Evolutionary conservation across 2,797 vertebrate species (phyloP).

Genomic region (Adrianichthys oophorus): DNA sequence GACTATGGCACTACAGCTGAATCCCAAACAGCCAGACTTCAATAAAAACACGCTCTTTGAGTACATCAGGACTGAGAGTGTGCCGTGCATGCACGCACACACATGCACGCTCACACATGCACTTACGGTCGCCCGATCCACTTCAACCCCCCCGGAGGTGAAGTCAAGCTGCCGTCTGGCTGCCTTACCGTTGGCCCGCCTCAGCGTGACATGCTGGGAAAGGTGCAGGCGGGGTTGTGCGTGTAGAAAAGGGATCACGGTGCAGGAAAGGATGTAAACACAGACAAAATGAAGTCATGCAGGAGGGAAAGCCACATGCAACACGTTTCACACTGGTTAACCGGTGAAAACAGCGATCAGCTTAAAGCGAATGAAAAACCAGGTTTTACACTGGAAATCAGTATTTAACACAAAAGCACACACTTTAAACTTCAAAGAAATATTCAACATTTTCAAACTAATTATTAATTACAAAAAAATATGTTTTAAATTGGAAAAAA

Average conservation of each 20-base stretch:
- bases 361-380: too few species aligned
- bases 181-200: slow-evolving; percentile 76
- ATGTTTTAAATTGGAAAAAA: too few species aligned
- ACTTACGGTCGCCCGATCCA: slow-evolving; percentile 87
- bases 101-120: slow-evolving; percentile 43
- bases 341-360: too few species aligned
- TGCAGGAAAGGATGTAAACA: slow-evolving; percentile 59
- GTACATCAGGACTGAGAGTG: neutral
- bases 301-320: slow-evolving; percentile 29
- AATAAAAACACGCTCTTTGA: neutral
- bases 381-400: too few species aligned
- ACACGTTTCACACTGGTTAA: neutral
- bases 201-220: slow-evolving; percentile 83
- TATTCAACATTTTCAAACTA: too few species aligned
- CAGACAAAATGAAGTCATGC: slow-evolving; percentile 63
- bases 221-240: slow-evolving; percentile 52
- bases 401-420: too few species aligned
- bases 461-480: too few species aligned
- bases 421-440: too few species aligned
- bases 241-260: slow-evolving; percentile 38
- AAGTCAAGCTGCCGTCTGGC: slow-evolving; percentile 83
- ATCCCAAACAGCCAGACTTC: neutral
- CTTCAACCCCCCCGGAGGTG: slow-evolving; percentile 78
- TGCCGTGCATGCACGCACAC: slow-evolving; percentile 6
- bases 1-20: slow-evolving; percentile 2